Evolutionary conservation across 2,888 invertebrate genomes (phyloP).

Genomic region (Rhopalosiphum nymphaeae): DNA sequence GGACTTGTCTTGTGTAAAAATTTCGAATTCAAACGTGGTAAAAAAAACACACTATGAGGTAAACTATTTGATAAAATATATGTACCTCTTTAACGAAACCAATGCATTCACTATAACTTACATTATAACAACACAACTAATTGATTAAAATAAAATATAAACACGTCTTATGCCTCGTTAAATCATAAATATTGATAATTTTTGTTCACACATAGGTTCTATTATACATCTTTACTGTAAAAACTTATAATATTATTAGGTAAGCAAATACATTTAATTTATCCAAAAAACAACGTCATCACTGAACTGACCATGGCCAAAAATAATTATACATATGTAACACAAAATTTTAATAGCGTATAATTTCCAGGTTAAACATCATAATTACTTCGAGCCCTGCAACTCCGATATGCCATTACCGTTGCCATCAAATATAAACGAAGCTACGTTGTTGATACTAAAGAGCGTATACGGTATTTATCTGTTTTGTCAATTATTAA

Average conservation of each 20-base stretch:
- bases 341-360: background rate
- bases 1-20: slow-evolving; percentile 46
- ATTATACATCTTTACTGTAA: background rate
- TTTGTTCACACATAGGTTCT: background rate
- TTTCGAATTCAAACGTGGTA: background rate
- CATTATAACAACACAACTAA: background rate
- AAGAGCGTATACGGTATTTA: slow-evolving; percentile 51
- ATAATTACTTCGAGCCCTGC: background rate
- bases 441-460: slow-evolving; percentile 17
- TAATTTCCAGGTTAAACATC: slow-evolving; percentile 29
- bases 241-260: background rate
- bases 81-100: background rate
- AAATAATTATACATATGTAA: background rate
- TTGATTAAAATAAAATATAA: background rate
- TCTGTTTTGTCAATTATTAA: background rate
- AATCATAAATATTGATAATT: background rate
- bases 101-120: background rate
- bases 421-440: slow-evolving; percentile 12
- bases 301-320: background rate
- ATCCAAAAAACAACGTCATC: background rate
- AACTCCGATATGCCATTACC: background rate
- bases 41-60: background rate
- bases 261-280: background rate
- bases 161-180: background rate
- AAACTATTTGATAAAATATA: background rate